Evolutionary conservation across 2,113 vertebrate species (phyloP), one percentile per base, ranked within the genome.

Genomic region (Paracyprichromis sp.): DNA sequence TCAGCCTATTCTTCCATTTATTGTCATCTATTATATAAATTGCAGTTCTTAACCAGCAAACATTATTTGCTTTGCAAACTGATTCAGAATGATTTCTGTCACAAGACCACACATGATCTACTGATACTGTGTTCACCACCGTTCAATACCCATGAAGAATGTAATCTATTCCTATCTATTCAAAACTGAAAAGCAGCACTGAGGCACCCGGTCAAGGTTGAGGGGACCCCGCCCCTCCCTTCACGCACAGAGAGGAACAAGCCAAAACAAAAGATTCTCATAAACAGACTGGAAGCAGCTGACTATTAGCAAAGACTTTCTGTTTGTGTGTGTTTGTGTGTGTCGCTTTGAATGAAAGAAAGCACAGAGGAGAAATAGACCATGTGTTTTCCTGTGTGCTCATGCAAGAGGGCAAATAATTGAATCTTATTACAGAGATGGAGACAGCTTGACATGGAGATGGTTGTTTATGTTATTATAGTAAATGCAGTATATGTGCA

Each of bases 121-220:
- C 69, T 66, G 89, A 54, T 24, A 76, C 63, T 78, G 86, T 21
- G 80, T 40, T 88, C 80, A 40, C 45, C 81, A 38, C 83, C 6
- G 34, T 76, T 90, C 92, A 93, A 85, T 80, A 87, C 71, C 83
- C 83, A 2, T 47, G 66, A 94, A 84, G 89, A 93, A 94, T 93
- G 89, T 88, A 80, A 93, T 94, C 90, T 84, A 45, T 92, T 94
- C 89, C 88, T 89, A 92, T 92, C 89, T 90, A 83, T 93, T 93
- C 90, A 94, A 89, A 94, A 89, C 82, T 86, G 89, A 89, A 85
- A 84, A 57, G 88, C 85, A 61, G 81, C 43, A 12, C 82, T 6
- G 87, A 89, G 90, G 86, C 59, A 21, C 84, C 80, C 52, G 29
- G 92, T 93, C 94, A 95, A 93, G 93, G 93, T 93, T 94, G 93